A percentile compares a stretch with the other conserved stretches of the same genome.
Conservation (phyloP, 1,140 invertebrate species). For the Aleiodes sp. region DNA sequence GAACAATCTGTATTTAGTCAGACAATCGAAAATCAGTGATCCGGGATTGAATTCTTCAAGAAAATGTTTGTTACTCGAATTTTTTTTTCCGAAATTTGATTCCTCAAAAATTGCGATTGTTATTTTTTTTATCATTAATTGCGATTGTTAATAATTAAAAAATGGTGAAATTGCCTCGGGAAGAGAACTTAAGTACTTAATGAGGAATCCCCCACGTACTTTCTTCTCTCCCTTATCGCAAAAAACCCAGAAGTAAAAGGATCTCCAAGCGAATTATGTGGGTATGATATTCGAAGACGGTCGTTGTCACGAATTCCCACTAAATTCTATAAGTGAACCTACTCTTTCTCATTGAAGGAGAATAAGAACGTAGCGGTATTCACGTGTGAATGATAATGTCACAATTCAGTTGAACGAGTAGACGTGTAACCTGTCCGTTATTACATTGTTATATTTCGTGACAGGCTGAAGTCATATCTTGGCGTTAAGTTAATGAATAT, state of each 20-base stretch:
- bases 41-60: too few species aligned
- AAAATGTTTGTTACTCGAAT: too few species aligned
- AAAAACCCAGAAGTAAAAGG: background rate
- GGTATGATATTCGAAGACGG: background rate
- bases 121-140: too few species aligned
- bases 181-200: too few species aligned
- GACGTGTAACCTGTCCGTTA: constrained; percentile 32
- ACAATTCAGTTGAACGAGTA: constrained; percentile 17
- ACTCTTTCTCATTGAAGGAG: constrained; percentile 19
- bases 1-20: too few species aligned
- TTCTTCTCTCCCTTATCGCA: too few species aligned
- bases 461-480: constrained; percentile 50
- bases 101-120: too few species aligned
- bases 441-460: background rate
- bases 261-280: background rate
- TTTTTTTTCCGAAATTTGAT: too few species aligned
- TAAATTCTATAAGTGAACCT: constrained; percentile 24
- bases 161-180: too few species aligned
- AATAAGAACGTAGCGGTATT: constrained; percentile 21
- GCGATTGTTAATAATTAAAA: too few species aligned
- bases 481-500: constrained; percentile 58
- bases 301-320: constrained; percentile 26
- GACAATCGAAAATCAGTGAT: too few species aligned
- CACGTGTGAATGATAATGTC: constrained; percentile 34
- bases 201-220: too few species aligned